Conservation (phyloP, 1,140 invertebrate species). For the Paralvinella palmiformis region DNA sequence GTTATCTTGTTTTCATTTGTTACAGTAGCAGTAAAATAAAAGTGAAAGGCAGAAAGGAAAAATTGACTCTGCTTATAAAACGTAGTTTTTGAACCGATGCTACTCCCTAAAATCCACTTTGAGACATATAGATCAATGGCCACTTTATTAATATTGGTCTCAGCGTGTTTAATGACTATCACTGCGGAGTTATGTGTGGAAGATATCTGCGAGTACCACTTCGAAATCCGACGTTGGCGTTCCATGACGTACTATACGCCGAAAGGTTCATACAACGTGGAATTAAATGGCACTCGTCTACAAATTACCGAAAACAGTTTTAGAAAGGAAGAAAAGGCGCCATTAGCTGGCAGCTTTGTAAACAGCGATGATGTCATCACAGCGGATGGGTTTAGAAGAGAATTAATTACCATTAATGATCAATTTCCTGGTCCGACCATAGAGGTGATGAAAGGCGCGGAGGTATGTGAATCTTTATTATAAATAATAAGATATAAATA, state of each 20-base stretch:
- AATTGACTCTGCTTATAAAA: too few species aligned
- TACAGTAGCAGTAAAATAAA: too few species aligned
- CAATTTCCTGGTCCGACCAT: slow-evolving; percentile 13
- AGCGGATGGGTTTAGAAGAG: slow-evolving; percentile 2
- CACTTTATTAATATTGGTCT: too few species aligned
- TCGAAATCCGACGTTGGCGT: not conserved
- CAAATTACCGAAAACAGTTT: not conserved
- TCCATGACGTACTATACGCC: not conserved
- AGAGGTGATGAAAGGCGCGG: slow-evolving; percentile 12
- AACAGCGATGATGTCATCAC: slow-evolving; percentile 11
- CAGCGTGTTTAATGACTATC: too few species aligned
- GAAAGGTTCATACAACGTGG: not conserved
- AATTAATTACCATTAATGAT: slow-evolving; percentile 11
- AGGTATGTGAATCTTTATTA: slow-evolving; percentile 2
- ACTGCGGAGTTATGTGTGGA: not conserved
- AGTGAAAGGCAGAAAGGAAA: too few species aligned
- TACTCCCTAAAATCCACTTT: too few species aligned
- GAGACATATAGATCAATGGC: too few species aligned
- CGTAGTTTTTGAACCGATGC: too few species aligned
- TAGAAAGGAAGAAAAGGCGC: not conserved
- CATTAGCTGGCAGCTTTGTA: not conserved
- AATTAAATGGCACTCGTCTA: not conserved
- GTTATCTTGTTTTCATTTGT: too few species aligned
- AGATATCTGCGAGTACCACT: not conserved
- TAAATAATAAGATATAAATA: too few species aligned